These are phyloP conservation scores for Sceliomorpha sp. DNA, from an alignment of 2,888 invertebrate genomes.

Conservation along the genomic window DNA sequence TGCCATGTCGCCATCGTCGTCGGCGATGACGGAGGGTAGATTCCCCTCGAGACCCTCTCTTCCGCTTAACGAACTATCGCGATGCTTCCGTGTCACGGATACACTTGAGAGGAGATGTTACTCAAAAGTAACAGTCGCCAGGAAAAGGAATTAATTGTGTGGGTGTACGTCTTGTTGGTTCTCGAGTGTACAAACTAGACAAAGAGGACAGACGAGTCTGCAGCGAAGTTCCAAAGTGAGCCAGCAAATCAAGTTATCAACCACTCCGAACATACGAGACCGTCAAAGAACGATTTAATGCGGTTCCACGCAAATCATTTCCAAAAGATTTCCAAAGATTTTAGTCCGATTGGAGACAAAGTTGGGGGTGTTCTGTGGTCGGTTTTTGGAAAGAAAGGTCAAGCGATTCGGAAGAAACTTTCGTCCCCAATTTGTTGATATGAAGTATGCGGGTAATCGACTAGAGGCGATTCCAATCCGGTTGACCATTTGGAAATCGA, in stretches of 20 bases:
- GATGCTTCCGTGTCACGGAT: conserved; percentile 6
- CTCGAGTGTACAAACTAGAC: conserved; percentile 3
- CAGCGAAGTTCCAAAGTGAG: conserved; percentile 68
- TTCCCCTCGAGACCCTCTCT: conserved; percentile 20
- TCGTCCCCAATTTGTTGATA: no score
- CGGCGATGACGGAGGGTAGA: not conserved
- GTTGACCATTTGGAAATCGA: no score
- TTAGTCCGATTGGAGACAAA: not conserved
- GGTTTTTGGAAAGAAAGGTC: no score
- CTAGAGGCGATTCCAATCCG: no score
- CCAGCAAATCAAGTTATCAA: conserved; percentile 70
- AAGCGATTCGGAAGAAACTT: no score
- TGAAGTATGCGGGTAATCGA: no score
- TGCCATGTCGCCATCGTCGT: conserved; percentile 21
- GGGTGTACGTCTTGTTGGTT: conserved; percentile 3
- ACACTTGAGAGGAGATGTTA: not conserved
- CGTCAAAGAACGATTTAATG: conserved; percentile 71
- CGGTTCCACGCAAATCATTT: conserved; percentile 65
- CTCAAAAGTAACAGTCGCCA: conserved; percentile 13
- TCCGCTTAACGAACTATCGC: conserved; percentile 37
- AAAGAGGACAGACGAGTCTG: conserved; percentile 43
- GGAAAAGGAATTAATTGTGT: conserved; percentile 10
- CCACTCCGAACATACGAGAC: conserved; percentile 69
- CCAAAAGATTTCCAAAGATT: not conserved
- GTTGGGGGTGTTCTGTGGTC: no score